Conservation (phyloP, 2,888 invertebrate species). For the Eupsilia transversa region DNA sequence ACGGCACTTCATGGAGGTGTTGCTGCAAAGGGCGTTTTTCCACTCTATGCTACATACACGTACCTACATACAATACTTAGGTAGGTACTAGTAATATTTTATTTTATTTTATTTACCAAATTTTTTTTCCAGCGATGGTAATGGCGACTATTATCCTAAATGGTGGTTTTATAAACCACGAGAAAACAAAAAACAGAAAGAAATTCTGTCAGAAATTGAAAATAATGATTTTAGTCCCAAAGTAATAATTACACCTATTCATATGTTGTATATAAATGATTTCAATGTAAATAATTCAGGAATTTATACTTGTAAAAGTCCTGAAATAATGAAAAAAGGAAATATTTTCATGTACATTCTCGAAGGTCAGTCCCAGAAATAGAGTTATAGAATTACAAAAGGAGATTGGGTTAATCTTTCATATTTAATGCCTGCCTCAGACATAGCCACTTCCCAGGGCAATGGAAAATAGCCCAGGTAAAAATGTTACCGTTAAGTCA, state of each 20-base stretch:
- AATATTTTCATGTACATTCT: constrained; percentile 52
- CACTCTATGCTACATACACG: not conserved
- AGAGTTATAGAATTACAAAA: not conserved
- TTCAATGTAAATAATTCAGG: constrained; percentile 68
- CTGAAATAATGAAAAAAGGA: constrained; percentile 20
- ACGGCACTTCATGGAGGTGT: not conserved
- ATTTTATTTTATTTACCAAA: no score
- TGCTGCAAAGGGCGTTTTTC: not conserved
- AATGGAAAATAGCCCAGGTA: not conserved
- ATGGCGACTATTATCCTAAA: constrained; percentile 60
- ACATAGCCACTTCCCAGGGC: not conserved
- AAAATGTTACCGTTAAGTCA: not conserved
- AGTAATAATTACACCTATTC: constrained; percentile 53
- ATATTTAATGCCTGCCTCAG: not conserved
- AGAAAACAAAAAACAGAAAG: constrained; percentile 39
- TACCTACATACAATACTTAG: not conserved
- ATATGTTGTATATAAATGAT: constrained; percentile 62
- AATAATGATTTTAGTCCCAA: constrained; percentile 35
- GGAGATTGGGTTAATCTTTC: not conserved
- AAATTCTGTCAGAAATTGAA: constrained; percentile 35
- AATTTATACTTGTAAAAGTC: constrained; percentile 67
- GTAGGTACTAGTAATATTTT: not conserved
- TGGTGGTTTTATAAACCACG: constrained; percentile 67
- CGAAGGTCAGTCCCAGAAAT: constrained; percentile 59
- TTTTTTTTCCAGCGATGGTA: constrained; percentile 48